Base-by-base conservation (phyloP, 2,888 invertebrate genomes). In the Acronicta alni region DNA sequence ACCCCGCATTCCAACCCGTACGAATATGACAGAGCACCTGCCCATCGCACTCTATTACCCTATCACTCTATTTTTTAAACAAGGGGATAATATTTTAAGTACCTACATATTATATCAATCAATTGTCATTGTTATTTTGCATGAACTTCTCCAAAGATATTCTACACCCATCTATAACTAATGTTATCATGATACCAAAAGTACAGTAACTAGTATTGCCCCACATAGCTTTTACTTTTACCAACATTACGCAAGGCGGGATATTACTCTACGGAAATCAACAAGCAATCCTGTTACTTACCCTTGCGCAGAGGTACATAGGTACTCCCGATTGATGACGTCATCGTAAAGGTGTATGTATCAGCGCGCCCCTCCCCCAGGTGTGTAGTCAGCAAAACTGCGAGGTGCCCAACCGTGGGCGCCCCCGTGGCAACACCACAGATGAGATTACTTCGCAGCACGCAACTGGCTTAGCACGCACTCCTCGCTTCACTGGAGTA, bases 311-410 rank as follows among this genome's bases (percentile, higher is more conserved):
- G 35, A 35, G 35, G 35, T 12, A 32, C 12, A 45, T 41, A n/a
- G n/a, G n/a, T n/a, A 14, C 7, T 42, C 7, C 16, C 18, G 6
- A 7, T 15, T 35, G 23, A 43, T 20, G 35, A 30, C 10, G 32
- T 35, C 41, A 35, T n/a, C n/a, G 6, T 12, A 45, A 49, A 32
- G 41, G 15, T 12, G 17, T 41, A 54, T 67, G 45, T 67, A 53
- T 49, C 73, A 67, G 59, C 59, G 23, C 35, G 4, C 8, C 26
- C 16, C 16, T 41, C 15, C 48, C 43, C 45, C 32, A 39, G 15
- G 16, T n/a, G 3, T 10, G 17, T 14, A 38, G 46, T 73, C 75
- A 68, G 74, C 69, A 20, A 23, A 16, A 44, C 51, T 38, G 20
- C 20, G 38, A 3, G 45, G 18, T 30, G 56, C 49, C 20, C 23